Evolutionary conservation across 2,888 invertebrate genomes (phyloP), one percentile per base, ranked within the genome.

Genomic region (Drosophila dives): DNA sequence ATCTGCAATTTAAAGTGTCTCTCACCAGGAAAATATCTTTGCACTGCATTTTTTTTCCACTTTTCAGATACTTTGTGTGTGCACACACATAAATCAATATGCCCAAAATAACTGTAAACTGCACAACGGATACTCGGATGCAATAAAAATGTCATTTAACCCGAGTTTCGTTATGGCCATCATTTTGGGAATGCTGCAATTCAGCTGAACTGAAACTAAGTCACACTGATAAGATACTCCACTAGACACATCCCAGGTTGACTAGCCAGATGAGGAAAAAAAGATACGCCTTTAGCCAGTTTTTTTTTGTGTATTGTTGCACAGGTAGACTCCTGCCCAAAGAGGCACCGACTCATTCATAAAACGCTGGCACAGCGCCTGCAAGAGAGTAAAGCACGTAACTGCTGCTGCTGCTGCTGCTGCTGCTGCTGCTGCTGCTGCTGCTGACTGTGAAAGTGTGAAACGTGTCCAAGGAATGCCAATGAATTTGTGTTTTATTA

Each of bases 381-480:
- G 40, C n/a, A 29, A n/a, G 62, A 50, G 64, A 56, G 65, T 51
- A 64, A 26, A 58, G 59, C 50, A 81, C 77, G 77, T 77, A 76
- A 32, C 68, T 72, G 80, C 64, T 20, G 45, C 20, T 45, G 20
- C 7, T 40, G 40, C n/a, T n/a, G n/a, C 5, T 40, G 4, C 4
- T n/a, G n/a, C 10, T n/a, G 10, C 5, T 42, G 11, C 10, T n/a
- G 36, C 6, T 34, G n/a, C n/a, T 20, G 20, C 12, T 45, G 20
- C 8, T 45, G 20, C 45, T 40, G 45, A 45, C 45, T 45, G 66
- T 80, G 85, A 85, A 90, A 90, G 90, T 90, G 89, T 89, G 84
- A 90, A 90, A 84, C 85, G 84, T 88, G 72, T 89, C 69, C 80
- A 64, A 65, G 82, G 84, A 89, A 80, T 90, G 90, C 85, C 87